Evolutionary conservation across 1,140 invertebrate species (phyloP), one percentile per base, ranked within the genome.

Genomic region (Chlorops oryzae): DNA sequence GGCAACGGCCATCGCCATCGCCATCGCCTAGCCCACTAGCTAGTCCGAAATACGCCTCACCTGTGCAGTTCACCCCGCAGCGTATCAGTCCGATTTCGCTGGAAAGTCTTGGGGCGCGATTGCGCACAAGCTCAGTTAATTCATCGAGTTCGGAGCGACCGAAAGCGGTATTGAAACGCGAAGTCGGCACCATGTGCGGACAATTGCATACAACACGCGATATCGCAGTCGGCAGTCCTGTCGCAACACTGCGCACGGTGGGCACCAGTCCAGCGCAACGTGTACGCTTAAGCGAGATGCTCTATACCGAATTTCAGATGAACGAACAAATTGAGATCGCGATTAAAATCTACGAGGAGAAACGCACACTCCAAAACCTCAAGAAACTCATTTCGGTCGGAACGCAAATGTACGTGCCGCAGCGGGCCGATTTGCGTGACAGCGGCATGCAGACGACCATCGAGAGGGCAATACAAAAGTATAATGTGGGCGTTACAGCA

Each of bases 121-220:
- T 70, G 38, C 59, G 63, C 40, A 65, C 59, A 28, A 62, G 50
- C n/a, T 70, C 67, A 13, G 53, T 28, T 2, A 60, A 58, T 3
- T 56, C 57, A 18, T n/a, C 43, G 52, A 60, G 10, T 45, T 24
- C 21, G 28, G 51, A 21, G 42, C 57, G 59, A 17, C 57, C 54
- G 21, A n/a, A 34, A 53, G 50, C 40, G 50, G 52, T 51, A 20
- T 58, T 66, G 4, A 59, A 73, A 12, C 65, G 78, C 55, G 86
- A 87, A 73, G 81, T 83, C 18, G 82, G 81, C 20, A 81, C 84
- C 0, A 82, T 81, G 57, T 86, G 83, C 57, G 74, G 54, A 5
- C 43, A 41, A 40, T 34, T 49, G 10, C 50, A 61, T 1, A 40
- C 61, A 32, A 70, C 67, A 3, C 56, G 67, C 0, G 66, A 70